These are phyloP conservation scores for Ridgeia piscesae DNA, from an alignment of 1,140 invertebrate genomes.

Conservation along the genomic window DNA sequence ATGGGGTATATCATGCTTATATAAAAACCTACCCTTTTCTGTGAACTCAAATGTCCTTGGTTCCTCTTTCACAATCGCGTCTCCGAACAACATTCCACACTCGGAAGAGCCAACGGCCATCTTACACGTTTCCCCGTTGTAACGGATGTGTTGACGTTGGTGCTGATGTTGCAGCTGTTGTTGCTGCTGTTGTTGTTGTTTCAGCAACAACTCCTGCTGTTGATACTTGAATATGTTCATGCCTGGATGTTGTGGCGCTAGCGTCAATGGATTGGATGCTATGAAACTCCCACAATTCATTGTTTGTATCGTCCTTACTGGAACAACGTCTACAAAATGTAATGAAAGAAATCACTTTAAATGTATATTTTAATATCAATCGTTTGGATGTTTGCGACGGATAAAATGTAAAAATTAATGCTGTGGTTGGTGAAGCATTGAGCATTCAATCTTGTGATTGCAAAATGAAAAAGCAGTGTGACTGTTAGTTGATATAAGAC, in stretches of 20 bases:
- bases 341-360: neutral
- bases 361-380: neutral
- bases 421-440: too few species aligned
- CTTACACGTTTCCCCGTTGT: neutral
- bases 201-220: neutral
- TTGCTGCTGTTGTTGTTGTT: neutral
- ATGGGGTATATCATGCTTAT: neutral
- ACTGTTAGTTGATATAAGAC: too few species aligned
- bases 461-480: too few species aligned
- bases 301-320: neutral
- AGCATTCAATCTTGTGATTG: too few species aligned
- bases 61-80: neutral
- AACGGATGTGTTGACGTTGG: neutral
- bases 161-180: neutral
- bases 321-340: neutral
- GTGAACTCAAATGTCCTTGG: constrained; percentile 8
- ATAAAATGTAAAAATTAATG: too few species aligned
- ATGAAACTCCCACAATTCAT: neutral
- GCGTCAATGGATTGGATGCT: neutral
- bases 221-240: neutral
- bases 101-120: neutral
- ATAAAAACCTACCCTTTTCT: neutral
- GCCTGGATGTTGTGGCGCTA: neutral
- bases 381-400: too few species aligned
- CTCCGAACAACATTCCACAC: neutral